phyloP scores from a whole-genome alignment of 35 echinoderm and acorn worm genomes.

The Apostichopus japonicus region DNA sequence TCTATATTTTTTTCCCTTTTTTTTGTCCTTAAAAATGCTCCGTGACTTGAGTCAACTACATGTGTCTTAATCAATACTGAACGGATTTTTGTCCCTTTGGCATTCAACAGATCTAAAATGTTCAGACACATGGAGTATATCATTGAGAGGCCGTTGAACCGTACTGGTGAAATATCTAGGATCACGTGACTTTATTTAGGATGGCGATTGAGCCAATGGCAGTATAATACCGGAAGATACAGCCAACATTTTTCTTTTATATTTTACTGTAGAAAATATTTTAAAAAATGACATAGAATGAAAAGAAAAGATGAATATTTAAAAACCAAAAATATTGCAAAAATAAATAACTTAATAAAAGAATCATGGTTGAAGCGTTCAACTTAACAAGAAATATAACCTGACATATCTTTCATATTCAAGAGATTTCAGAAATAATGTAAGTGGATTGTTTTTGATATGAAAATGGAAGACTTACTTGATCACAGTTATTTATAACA shows the following conservation, averaged over 20 bases:
- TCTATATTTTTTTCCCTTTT: background rate
- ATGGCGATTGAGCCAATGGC: background rate
- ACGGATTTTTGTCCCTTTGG: slow-evolving; percentile 12
- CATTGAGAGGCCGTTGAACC: slow-evolving; percentile 5
- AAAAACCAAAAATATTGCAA: background rate
- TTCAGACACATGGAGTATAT: background rate
- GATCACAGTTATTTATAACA: background rate
- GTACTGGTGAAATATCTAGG: background rate
- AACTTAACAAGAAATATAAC: background rate
- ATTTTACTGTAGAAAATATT: too few relatives aligned
- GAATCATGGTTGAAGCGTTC: background rate
- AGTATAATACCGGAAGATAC: background rate
- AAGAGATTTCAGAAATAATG: background rate
- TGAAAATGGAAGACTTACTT: background rate
- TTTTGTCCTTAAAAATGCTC: slow-evolving; percentile 8
- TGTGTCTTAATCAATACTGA: slow-evolving; percentile 17
- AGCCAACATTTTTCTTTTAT: background rate
- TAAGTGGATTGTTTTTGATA: background rate
- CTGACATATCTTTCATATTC: background rate
- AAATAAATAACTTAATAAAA: background rate
- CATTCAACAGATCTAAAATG: background rate
- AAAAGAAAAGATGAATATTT: background rate
- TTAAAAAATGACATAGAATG: background rate
- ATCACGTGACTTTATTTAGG: background rate
- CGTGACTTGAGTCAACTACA: slow-evolving; percentile 8